phyloP scores from a whole-genome alignment of 92 coral and sea anemone genomes.

The Palythoa heliodiscus region DNA sequence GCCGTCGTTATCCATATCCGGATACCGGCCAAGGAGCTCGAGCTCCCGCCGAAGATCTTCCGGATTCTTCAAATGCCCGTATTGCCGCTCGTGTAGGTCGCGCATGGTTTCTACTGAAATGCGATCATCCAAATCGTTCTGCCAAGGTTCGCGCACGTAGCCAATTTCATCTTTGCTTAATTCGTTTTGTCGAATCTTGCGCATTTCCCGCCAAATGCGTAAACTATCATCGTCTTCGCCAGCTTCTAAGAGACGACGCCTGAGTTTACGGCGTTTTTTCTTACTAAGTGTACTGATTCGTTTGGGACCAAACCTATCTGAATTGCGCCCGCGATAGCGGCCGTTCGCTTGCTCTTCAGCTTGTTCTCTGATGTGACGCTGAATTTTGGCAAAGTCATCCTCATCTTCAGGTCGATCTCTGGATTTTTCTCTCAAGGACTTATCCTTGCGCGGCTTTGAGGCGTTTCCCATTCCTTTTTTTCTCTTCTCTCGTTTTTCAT shows the following conservation, averaged over 20 bases:
- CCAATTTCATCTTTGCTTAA: conserved; percentile 71
- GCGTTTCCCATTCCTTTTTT: conserved; percentile 33
- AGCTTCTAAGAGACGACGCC: conserved; percentile 64
- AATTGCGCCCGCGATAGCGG: conserved; percentile 29
- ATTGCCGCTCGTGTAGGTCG: conserved; percentile 66
- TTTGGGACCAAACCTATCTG: conserved; percentile 3
- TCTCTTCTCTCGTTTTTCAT: conserved; percentile 8
- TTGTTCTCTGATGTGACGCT: conserved; percentile 75
- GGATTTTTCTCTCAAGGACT: background rate
- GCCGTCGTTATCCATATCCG: conserved; percentile 36
- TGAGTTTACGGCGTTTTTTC: conserved; percentile 55
- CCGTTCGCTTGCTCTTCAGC: conserved; percentile 60
- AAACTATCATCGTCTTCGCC: conserved; percentile 55
- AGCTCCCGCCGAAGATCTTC: conserved; percentile 72
- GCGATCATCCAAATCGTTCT: conserved; percentile 50
- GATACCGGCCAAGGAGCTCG: conserved; percentile 56
- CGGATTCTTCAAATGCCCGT: conserved; percentile 57
- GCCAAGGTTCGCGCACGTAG: conserved; percentile 66
- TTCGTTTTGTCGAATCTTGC: conserved; percentile 75
- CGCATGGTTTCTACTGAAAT: conserved; percentile 65
- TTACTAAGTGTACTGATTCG: conserved; percentile 49
- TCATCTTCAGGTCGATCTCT: conserved; percentile 35
- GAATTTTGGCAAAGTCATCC: conserved; percentile 65
- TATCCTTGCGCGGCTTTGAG: background rate
- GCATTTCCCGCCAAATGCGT: conserved; percentile 75